Conservation (phyloP, 2,113 vertebrate species). For the Channa argus region DNA sequence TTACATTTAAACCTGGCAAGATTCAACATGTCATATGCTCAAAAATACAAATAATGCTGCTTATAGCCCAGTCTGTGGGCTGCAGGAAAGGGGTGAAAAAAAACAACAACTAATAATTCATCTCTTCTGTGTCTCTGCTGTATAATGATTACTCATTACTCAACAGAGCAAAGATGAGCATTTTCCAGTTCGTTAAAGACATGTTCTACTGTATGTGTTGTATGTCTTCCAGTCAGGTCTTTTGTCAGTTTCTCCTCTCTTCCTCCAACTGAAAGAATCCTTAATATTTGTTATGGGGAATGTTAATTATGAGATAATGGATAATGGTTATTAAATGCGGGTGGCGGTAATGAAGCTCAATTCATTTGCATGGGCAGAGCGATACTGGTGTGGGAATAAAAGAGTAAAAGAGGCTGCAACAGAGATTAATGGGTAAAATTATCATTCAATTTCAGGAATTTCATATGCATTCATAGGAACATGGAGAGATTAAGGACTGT, state of each 20-base stretch:
- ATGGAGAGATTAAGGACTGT: constrained; percentile 94
- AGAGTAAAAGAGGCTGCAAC: constrained; percentile 96
- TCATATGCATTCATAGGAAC: constrained; percentile 97
- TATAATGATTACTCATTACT: constrained; percentile 98
- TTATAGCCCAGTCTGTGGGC: constrained; percentile 84
- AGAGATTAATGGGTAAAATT: constrained; percentile 99
- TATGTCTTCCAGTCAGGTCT: constrained; percentile 76
- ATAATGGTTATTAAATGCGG: constrained; percentile 99
- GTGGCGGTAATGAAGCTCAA: constrained; percentile 97
- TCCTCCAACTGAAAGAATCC: constrained; percentile 89
- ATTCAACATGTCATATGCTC: constrained; percentile 4
- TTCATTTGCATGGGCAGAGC: constrained; percentile 89
- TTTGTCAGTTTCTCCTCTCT: constrained; percentile 55
- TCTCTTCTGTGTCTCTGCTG: constrained; percentile 88
- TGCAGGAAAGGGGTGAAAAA: constrained; percentile 74
- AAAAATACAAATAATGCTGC: too few relatives aligned
- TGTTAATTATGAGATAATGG: constrained; percentile 99
- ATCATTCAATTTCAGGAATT: constrained; percentile 99
- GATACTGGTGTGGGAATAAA: constrained; percentile 85
- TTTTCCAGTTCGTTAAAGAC: constrained; percentile 99
- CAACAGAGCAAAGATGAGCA: constrained; percentile 97
- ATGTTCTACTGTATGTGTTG: constrained; percentile 90
- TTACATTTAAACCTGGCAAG: not conserved
- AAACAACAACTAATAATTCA: constrained; percentile 73
- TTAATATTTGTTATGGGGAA: constrained; percentile 97